Percentiles rank a stretch among this genome's conserved stretches.
These are phyloP conservation scores for Atherinomorus stipes DNA, from an alignment of 2,113 vertebrate species.

Conservation along the genomic window DNA sequence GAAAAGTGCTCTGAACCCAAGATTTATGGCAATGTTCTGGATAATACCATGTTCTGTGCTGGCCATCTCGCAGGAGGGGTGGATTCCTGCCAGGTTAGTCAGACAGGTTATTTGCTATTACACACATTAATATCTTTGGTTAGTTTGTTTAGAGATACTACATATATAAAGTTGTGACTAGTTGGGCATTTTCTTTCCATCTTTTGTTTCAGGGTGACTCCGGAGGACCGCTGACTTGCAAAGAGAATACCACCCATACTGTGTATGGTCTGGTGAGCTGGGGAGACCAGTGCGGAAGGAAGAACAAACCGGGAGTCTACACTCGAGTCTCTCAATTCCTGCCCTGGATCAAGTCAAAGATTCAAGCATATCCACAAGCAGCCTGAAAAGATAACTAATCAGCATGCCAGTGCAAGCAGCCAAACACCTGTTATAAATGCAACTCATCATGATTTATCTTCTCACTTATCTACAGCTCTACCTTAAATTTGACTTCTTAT, in stretches of 20 bases:
- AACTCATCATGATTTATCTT: neutral
- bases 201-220: constrained; percentile 90
- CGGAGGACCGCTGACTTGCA: constrained; percentile 92
- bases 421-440: neutral
- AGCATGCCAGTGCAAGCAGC: neutral
- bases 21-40: constrained; percentile 79
- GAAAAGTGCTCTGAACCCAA: constrained; percentile 79
- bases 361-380: constrained; percentile 19
- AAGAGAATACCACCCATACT: constrained; percentile 67
- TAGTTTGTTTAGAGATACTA: neutral
- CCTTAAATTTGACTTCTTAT: neutral
- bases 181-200: neutral
- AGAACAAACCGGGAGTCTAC: constrained; percentile 93
- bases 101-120: neutral
- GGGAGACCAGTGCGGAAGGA: constrained; percentile 88
- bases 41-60: constrained; percentile 91
- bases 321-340: constrained; percentile 85
- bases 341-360: constrained; percentile 88
- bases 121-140: neutral
- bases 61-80: constrained; percentile 86
- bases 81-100: constrained; percentile 92
- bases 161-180: neutral
- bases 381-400: neutral
- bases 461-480: neutral
- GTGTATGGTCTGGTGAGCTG: constrained; percentile 95